Conservation (phyloP, 30 jellyfish, hydroid and myxozoan species). For the Pelagia noctiluca region DNA sequence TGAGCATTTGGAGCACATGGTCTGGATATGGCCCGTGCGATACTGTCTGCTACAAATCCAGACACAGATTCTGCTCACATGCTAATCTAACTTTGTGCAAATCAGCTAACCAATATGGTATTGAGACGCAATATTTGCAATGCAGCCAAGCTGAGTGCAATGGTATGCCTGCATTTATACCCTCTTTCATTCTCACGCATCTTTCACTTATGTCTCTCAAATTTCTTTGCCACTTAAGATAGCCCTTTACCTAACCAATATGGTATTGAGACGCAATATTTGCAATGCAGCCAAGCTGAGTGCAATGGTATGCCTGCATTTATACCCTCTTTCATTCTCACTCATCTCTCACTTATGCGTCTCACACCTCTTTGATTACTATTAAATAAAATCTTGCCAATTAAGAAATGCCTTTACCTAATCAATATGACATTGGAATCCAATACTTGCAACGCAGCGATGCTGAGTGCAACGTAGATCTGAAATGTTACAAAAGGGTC, state of each 20-base stretch:
- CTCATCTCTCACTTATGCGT: too few species aligned
- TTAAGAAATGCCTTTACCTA: too few species aligned
- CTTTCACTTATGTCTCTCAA: too few species aligned
- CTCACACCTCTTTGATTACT: too few species aligned
- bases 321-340: too few species aligned
- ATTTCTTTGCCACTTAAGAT: too few species aligned
- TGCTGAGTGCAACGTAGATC: conserved; percentile 80
- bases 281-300: conserved; percentile 61
- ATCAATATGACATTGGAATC: conserved; percentile 42
- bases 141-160: conserved; percentile 76
- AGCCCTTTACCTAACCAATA: conserved; percentile 46
- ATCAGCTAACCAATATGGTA: conserved; percentile 65
- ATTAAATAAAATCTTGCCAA: too few species aligned
- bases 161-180: conserved; percentile 47
- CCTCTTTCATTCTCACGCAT: too few species aligned
- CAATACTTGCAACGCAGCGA: conserved; percentile 39
- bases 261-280: conserved; percentile 55
- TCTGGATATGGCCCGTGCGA: conserved; percentile 74
- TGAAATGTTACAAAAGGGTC: too few species aligned
- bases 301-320: conserved; percentile 65
- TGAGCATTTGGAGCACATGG: conserved; percentile 81
- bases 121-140: conserved; percentile 18
- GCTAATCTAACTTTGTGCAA: conserved; percentile 27
- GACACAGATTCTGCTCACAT: conserved; percentile 77
- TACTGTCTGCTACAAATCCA: conserved; percentile 24